Evolutionary conservation across 2,888 invertebrate species (phyloP).

Genomic region (Capitulum mitella): DNA sequence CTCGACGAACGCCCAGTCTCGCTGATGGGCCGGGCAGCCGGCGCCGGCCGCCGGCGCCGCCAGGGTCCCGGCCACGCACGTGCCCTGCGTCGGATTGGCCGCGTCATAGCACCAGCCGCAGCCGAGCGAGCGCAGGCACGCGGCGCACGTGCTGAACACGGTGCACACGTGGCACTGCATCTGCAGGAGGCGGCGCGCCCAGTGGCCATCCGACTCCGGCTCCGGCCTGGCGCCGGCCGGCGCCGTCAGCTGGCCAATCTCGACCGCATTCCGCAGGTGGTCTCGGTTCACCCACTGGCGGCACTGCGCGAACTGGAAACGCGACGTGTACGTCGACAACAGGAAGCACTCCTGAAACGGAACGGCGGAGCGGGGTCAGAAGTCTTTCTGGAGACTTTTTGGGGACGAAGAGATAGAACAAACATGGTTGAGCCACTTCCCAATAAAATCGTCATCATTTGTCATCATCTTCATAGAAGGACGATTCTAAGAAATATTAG

Average conservation of each 20-base stretch:
- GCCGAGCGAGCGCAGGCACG: slow-evolving; percentile 71
- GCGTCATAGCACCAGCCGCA: slow-evolving; percentile 93
- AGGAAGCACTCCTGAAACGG: slow-evolving; percentile 72
- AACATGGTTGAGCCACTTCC: too few species aligned
- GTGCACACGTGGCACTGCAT: slow-evolving; percentile 65
- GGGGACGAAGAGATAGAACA: too few species aligned
- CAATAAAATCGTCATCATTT: too few species aligned
- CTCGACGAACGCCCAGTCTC: slow-evolving; percentile 80
- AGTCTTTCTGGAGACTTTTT: too few species aligned
- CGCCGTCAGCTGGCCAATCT: neutral
- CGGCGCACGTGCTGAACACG: slow-evolving; percentile 64
- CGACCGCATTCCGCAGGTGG: slow-evolving; percentile 28
- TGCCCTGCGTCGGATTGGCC: slow-evolving; percentile 79
- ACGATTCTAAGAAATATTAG: too few species aligned
- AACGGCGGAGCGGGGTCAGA: neutral
- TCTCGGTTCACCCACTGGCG: slow-evolving; percentile 77
- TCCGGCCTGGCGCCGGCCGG: neutral
- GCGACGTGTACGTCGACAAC: slow-evolving; percentile 90
- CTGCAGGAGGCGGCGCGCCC: neutral
- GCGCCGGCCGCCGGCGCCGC: slow-evolving; percentile 48
- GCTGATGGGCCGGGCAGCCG: slow-evolving; percentile 25
- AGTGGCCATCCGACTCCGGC: neutral
- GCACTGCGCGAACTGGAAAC: slow-evolving; percentile 87
- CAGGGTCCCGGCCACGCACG: slow-evolving; percentile 79
- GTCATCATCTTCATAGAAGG: too few species aligned